Evolutionary conservation across 92 coral and sea anemone species (phyloP).

Genomic region (Ricordea florida): DNA sequence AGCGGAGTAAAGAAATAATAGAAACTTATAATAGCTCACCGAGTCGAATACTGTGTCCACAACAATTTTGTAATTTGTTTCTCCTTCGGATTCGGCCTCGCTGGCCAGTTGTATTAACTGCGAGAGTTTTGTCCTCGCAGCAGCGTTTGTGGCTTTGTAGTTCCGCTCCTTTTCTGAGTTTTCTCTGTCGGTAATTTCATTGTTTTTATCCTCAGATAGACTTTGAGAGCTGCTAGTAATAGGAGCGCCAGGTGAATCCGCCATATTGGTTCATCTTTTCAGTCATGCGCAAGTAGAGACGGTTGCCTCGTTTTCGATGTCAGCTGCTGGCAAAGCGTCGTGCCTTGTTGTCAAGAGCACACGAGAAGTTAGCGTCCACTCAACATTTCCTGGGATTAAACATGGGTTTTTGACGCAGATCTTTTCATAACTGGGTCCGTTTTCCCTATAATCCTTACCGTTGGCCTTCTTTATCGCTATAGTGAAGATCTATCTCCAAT

Average conservation of each 20-base stretch:
- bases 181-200: conserved; percentile 58
- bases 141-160: conserved; percentile 76
- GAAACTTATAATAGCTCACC: conserved; percentile 63
- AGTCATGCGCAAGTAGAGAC: conserved; percentile 20
- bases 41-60: conserved; percentile 91
- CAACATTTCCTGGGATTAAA: neutral
- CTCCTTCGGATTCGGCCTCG: conserved; percentile 73
- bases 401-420: neutral
- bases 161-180: conserved; percentile 64
- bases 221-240: conserved; percentile 8
- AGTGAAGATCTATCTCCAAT: conserved; percentile 11
- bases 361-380: neutral
- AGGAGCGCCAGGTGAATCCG: conserved; percentile 34
- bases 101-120: conserved; percentile 82
- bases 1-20: neutral
- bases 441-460: neutral
- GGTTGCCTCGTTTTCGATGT: conserved; percentile 74
- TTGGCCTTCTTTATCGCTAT: neutral
- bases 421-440: neutral
- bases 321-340: conserved; percentile 60
- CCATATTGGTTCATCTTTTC: conserved; percentile 33
- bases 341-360: conserved; percentile 69
- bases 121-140: conserved; percentile 87
- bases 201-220: conserved; percentile 29
- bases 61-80: conserved; percentile 87